These are phyloP conservation scores for Xylocampa areola DNA, from an alignment of 2,888 invertebrate genomes.

Conservation along the genomic window DNA sequence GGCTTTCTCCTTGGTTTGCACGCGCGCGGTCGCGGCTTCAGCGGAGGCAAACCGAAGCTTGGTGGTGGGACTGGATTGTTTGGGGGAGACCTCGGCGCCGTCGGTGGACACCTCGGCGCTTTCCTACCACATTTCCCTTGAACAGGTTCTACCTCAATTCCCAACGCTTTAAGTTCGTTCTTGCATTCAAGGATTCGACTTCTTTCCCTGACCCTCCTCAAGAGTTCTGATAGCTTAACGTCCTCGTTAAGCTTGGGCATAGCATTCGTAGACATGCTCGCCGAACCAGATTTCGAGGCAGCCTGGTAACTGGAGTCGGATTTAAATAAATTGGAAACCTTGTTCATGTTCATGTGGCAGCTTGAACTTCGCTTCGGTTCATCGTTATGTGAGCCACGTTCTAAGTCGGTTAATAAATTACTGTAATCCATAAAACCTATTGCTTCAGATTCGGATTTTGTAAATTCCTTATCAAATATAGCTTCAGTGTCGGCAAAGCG, in stretches of 20 bases:
- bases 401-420: too few species aligned
- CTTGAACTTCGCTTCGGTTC: too few species aligned
- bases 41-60: conserved; percentile 25
- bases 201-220: conserved; percentile 68
- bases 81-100: conserved; percentile 31
- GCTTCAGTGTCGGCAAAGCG: conserved; percentile 15
- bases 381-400: too few species aligned
- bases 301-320: too few species aligned
- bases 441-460: neutral
- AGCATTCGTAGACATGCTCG: conserved; percentile 2
- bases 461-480: conserved; percentile 21
- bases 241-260: conserved; percentile 50
- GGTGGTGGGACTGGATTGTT: conserved; percentile 23
- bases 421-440: too few species aligned
- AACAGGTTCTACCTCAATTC: neutral
- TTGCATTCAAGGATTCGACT: conserved; percentile 54
- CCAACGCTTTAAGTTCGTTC: neutral
- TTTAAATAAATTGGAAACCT: too few species aligned
- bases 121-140: conserved; percentile 14
- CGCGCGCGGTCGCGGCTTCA: conserved; percentile 21
- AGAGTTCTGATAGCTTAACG: conserved; percentile 68
- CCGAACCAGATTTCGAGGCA: neutral
- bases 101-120: conserved; percentile 15
- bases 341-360: too few species aligned
- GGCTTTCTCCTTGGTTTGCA: conserved; percentile 25